Evolutionary conservation across 2,797 vertebrate genomes (phyloP).

Genomic region (Euphonia xanthogaster): DNA sequence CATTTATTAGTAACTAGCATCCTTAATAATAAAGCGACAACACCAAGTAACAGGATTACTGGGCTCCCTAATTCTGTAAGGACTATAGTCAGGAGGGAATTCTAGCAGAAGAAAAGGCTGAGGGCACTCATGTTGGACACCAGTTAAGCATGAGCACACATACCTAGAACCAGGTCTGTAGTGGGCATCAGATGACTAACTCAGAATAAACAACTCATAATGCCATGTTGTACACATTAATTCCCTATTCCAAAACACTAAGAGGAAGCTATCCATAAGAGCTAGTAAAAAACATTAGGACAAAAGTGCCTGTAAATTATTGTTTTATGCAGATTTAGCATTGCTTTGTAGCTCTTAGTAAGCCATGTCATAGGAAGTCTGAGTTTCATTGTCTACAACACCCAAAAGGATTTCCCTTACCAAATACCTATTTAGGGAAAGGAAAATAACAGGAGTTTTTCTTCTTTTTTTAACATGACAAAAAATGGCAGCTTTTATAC

Average conservation of each 20-base stretch:
- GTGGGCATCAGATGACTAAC: neutral
- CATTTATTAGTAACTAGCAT: neutral
- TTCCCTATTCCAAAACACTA: neutral
- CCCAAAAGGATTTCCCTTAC: neutral
- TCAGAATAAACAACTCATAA: neutral
- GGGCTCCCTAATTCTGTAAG: neutral
- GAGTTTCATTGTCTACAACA: neutral
- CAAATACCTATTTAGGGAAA: neutral
- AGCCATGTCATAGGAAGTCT: neutral
- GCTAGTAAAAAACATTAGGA: neutral
- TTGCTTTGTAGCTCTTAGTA: neutral
- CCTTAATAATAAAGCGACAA: neutral
- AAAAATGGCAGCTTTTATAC: neutral
- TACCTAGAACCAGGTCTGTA: neutral
- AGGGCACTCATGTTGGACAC: neutral
- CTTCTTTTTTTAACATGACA: neutral
- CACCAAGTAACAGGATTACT: neutral
- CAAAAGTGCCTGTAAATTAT: neutral
- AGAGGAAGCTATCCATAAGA: neutral
- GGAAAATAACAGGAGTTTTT: neutral
- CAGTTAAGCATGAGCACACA: neutral
- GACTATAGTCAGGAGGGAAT: neutral
- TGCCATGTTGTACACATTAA: neutral
- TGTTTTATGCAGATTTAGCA: neutral
- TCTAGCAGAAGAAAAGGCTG: neutral